A percentile compares a stretch with the other conserved stretches of the same genome.
Conservation (phyloP, 2,113 vertebrate species). For the Lophochroa leadbeateri region DNA sequence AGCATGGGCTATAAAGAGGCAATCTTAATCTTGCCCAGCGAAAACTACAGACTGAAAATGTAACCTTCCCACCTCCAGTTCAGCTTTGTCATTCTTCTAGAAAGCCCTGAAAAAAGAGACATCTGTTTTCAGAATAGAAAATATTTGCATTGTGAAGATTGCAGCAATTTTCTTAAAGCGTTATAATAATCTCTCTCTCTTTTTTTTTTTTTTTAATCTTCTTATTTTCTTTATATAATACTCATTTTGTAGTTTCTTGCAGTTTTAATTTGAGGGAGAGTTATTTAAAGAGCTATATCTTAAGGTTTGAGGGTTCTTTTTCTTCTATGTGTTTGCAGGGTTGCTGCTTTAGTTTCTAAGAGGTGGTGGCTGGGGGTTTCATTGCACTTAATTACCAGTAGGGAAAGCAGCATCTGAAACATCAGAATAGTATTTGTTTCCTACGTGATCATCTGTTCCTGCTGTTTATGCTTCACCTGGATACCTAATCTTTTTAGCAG, state of each 20-base stretch:
- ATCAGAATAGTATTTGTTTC: background rate
- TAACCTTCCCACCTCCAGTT: background rate
- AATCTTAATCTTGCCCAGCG: background rate
- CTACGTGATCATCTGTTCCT: slow-evolving; percentile 13
- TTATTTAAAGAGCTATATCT: background rate
- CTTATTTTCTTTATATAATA: background rate
- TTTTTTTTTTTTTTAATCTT: background rate
- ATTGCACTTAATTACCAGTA: background rate
- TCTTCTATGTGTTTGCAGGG: background rate
- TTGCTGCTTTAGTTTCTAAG: background rate
- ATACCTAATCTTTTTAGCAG: slow-evolving; percentile 41
- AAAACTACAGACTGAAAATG: background rate
- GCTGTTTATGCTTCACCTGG: slow-evolving; percentile 51
- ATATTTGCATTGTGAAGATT: background rate
- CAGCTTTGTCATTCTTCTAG: background rate
- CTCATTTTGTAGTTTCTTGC: background rate
- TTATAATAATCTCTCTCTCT: background rate
- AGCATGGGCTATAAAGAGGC: background rate
- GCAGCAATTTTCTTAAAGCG: background rate
- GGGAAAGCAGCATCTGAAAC: background rate
- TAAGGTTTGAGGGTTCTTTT: background rate
- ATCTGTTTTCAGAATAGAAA: background rate
- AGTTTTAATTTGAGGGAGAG: background rate
- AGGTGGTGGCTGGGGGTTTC: background rate
- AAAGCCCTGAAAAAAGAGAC: background rate